Evolutionary conservation across 2,113 vertebrate species (phyloP).

Genomic region (Alligator sinensis): DNA sequence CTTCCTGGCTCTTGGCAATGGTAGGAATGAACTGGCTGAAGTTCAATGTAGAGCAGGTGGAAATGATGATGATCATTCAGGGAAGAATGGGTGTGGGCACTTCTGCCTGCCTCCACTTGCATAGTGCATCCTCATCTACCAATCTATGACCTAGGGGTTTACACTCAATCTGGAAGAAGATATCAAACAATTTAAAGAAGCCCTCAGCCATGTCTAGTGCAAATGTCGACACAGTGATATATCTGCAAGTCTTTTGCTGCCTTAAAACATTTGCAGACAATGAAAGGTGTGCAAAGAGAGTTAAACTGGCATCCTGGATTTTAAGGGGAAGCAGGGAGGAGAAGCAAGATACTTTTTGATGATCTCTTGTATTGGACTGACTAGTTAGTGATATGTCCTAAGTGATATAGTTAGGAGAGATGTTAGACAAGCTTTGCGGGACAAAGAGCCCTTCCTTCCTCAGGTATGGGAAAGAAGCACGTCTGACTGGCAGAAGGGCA

Average conservation of each 20-base stretch:
- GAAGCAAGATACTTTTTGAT: no score
- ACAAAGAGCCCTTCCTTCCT: no score
- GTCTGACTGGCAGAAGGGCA: no score
- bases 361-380: no score
- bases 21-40: conserved; percentile 57
- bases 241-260: not conserved
- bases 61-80: conserved; percentile 71
- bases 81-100: conserved; percentile 53
- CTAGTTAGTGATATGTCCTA: no score
- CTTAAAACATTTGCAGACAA: not conserved
- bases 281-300: not conserved
- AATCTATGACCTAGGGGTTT: conserved; percentile 56
- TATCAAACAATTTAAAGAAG: conserved; percentile 34
- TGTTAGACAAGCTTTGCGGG: no score
- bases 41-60: conserved; percentile 31
- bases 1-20: conserved; percentile 62
- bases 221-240: not conserved
- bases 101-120: conserved; percentile 64
- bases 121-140: conserved; percentile 37
- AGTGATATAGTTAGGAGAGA: not conserved
- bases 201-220: not conserved
- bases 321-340: no score
- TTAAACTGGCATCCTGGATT: not conserved
- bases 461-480: no score
- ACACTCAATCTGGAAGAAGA: conserved; percentile 28